Evolutionary conservation across 2,797 vertebrate genomes (phyloP), one percentile per base, ranked within the genome.

Genomic region (Crenuchus spilurus): DNA sequence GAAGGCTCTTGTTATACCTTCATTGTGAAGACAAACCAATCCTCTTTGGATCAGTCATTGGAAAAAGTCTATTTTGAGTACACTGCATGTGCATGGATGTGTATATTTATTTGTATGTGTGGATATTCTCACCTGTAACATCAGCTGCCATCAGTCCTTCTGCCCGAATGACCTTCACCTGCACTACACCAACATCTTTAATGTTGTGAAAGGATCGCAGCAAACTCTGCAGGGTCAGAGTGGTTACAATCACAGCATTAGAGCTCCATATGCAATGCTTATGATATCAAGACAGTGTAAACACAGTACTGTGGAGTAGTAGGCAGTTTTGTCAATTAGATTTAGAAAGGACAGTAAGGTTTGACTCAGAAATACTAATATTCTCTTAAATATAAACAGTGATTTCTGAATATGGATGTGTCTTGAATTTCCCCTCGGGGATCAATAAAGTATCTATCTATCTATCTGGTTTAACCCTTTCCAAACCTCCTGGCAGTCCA

Each of bases 121-220:
- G 51, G 30, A 30, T n/a, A 42, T 13, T 67, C 83, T 92, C 90
- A 95, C 97, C 96, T 75, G 89, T 98, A 44, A 98, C 95, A 68
- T 99, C 97, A 55, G 97, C 97, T 61, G 92, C 96, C 95, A 97
- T 95, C 83, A 99, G 91, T 4, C 94, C 95, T 85, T 97, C 96
- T 2, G 96, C 97, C 84, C 93, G 89, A 87, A 96, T 88, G 83
- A 98, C 94, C 90, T 97, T 99, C 83, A 98, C 93, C 87, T 98
- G 96, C 64, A 98, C 86, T 64, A 97, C 85, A 75, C 96, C 96
- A 55, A 99, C 95, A n/a, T 99, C 96, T 58, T 88, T 96, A 63
- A 96, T 31, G 82, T 94, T 94, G 37, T 82, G 90, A 77, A 98
- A 90, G 9, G 95, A 95, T 83, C 80, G 81, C 79, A 90, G 8